phyloP scores from a whole-genome alignment of 2,888 invertebrate species.

The Dicroscelio sp. region DNA sequence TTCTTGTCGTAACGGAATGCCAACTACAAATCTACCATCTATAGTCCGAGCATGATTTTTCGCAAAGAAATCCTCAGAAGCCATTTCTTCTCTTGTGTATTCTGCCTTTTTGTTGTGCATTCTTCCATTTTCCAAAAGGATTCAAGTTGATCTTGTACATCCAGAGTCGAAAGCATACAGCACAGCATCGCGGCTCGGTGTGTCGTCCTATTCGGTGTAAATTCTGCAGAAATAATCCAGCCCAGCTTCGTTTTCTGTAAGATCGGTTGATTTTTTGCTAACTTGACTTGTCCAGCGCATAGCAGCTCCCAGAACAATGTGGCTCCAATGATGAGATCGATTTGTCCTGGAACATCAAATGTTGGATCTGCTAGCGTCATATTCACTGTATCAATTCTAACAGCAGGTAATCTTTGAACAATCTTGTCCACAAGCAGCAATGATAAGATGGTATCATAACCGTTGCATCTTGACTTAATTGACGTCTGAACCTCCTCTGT shows the following conservation, averaged over 20 bases:
- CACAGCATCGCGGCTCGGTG: not conserved
- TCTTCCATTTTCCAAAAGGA: not conserved
- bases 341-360: not conserved
- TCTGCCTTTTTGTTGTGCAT: not conserved
- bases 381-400: not conserved
- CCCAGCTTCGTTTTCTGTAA: not conserved
- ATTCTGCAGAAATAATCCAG: not conserved
- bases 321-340: not conserved
- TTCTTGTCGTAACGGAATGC: not conserved
- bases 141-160: not conserved
- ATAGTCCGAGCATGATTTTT: not conserved
- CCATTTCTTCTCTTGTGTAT: not conserved
- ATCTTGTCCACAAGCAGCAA: not conserved
- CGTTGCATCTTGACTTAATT: not conserved
- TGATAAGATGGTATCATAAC: not conserved
- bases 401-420: not conserved
- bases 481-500: too few relatives aligned
- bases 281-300: not conserved
- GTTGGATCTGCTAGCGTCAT: not conserved
- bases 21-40: not conserved
- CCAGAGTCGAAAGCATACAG: not conserved
- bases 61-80: not conserved
- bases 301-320: not conserved
- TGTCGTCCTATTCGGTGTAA: not conserved
- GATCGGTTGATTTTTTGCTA: not conserved